These are phyloP conservation scores for Enteromius mattozi DNA, from an alignment of 2,797 vertebrate genomes.

Conservation along the genomic window DNA sequence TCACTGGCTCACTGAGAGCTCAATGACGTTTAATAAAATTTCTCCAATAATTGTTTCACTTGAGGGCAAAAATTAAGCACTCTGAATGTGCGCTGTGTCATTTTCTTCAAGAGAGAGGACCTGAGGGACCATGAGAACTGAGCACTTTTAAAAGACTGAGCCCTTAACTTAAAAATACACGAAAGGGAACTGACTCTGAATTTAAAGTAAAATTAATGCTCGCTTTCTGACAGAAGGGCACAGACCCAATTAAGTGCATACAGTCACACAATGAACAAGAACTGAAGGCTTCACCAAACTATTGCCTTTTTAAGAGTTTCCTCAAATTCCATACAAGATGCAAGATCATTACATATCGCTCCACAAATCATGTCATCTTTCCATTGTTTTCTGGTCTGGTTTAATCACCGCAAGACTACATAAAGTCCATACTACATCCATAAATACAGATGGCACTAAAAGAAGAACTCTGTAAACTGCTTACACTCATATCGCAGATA, in stretches of 20 bases:
- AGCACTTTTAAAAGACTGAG: slow-evolving; percentile 22
- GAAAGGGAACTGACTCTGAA: slow-evolving; percentile 12
- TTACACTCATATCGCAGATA: slow-evolving; percentile 38
- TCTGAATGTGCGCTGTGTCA: slow-evolving; percentile 27
- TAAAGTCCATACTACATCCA: slow-evolving; percentile 25
- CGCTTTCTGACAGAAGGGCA: not conserved
- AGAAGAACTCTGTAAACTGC: slow-evolving; percentile 43
- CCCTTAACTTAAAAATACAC: slow-evolving; percentile 27
- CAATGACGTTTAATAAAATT: slow-evolving; percentile 22
- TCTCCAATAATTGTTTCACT: slow-evolving; percentile 45
- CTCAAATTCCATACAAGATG: slow-evolving; percentile 18
- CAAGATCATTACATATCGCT: slow-evolving; percentile 10
- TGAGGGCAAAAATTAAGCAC: slow-evolving; percentile 42
- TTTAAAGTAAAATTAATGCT: slow-evolving; percentile 26
- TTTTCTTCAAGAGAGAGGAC: slow-evolving; percentile 34
- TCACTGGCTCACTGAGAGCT: slow-evolving; percentile 24
- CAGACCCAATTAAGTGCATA: not conserved
- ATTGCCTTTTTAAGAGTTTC: slow-evolving; percentile 1
- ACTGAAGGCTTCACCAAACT: not conserved
- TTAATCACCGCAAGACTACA: slow-evolving; percentile 29
- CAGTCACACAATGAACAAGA: not conserved
- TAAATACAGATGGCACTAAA: slow-evolving; percentile 41
- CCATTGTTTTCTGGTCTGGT: slow-evolving; percentile 34
- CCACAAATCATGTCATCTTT: slow-evolving; percentile 34
- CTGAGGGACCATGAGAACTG: slow-evolving; percentile 16